These are phyloP conservation scores for Phyllopteryx taeniolatus DNA, from an alignment of 2,113 vertebrate genomes.

Conservation along the genomic window DNA sequence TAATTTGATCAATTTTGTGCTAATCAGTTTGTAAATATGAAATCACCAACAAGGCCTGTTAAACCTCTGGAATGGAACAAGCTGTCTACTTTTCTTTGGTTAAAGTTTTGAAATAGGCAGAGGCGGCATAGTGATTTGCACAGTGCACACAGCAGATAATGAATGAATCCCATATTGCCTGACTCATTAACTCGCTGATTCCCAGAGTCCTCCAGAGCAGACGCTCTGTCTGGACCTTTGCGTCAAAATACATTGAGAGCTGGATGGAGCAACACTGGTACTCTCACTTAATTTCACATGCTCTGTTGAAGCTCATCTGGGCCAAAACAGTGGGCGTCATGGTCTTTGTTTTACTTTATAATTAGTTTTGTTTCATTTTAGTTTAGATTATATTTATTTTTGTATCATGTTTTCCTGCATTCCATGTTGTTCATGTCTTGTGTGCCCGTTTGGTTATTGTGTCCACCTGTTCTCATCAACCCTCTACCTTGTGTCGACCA, in stretches of 20 bases:
- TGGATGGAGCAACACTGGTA: conserved; percentile 2
- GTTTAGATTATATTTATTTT: no score
- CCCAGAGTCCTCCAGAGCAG: conserved; percentile 27
- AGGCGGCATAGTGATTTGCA: background rate
- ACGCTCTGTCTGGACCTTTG: conserved; percentile 19
- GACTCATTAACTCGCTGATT: conserved; percentile 54
- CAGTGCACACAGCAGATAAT: conserved; percentile 39
- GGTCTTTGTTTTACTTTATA: no score
- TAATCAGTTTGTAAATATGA: conserved; percentile 28
- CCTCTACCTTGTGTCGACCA: no score
- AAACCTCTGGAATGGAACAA: conserved; percentile 18
- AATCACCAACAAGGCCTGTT: background rate
- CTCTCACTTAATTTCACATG: background rate
- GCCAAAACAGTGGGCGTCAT: background rate
- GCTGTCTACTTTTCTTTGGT: conserved; percentile 30
- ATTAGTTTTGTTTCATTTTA: no score
- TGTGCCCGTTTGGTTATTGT: no score
- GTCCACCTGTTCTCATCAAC: no score
- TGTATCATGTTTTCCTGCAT: no score
- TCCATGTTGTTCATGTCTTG: no score
- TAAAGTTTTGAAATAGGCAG: conserved; percentile 5
- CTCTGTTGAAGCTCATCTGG: background rate
- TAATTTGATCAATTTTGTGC: conserved; percentile 21
- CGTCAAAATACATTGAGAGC: conserved; percentile 31
- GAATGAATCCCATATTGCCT: conserved; percentile 61